phyloP scores from a whole-genome alignment of 2,113 vertebrate genomes.

The Panurus biarmicus region DNA sequence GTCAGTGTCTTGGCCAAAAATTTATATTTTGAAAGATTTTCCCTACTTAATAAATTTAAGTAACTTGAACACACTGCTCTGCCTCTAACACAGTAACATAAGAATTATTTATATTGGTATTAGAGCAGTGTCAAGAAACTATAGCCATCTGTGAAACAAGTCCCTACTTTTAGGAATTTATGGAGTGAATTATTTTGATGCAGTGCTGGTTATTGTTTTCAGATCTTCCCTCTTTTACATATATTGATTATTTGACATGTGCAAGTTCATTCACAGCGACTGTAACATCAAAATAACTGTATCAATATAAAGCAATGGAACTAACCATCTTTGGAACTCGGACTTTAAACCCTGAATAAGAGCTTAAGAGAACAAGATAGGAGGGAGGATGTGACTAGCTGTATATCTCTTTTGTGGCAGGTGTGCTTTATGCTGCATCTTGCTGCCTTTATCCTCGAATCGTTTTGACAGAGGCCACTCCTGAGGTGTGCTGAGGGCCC shows the following conservation, averaged over 20 bases:
- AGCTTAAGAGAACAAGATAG: background rate
- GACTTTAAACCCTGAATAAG: background rate
- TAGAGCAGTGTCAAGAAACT: background rate
- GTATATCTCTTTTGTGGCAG: background rate
- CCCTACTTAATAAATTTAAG: slow-evolving; percentile 8
- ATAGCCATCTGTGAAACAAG: background rate
- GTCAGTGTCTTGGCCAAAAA: background rate
- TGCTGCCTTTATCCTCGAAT: background rate
- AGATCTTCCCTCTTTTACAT: background rate
- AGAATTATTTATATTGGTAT: background rate
- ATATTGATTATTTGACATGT: background rate
- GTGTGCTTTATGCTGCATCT: background rate
- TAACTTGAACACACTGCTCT: background rate
- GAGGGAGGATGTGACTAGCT: background rate
- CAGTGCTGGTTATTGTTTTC: background rate
- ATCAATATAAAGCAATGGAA: background rate
- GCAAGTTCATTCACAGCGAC: background rate
- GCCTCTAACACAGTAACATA: background rate
- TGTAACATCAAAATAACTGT: background rate
- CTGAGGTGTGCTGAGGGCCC: background rate
- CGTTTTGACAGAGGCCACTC: background rate
- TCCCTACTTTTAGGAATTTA: background rate
- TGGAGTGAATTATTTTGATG: background rate
- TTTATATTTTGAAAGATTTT: background rate
- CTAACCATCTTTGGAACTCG: background rate